A percentile compares a stretch with the other conserved stretches of the same genome.
phyloP scores from a whole-genome alignment of 2,797 vertebrate genomes.

The Gadopsis marmoratus region DNA sequence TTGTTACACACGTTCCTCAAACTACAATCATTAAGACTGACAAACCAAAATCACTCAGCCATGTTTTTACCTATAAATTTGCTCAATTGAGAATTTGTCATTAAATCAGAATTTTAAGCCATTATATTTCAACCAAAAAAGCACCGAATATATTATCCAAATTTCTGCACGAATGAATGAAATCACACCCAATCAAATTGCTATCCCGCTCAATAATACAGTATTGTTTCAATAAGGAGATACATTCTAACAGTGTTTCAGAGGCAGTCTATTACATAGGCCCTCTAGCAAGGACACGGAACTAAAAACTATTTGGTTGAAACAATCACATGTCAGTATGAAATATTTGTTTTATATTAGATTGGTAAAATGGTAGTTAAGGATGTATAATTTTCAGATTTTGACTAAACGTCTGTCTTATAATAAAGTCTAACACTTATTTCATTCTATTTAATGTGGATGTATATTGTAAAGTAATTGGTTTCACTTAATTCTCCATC shows the following conservation, averaged over 20 bases:
- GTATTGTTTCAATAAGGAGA: not conserved
- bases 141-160: conserved; percentile 30
- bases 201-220: conserved; percentile 10
- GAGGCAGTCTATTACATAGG: not conserved
- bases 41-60: conserved; percentile 41
- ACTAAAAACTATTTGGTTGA: not conserved
- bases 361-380: conserved; percentile 3
- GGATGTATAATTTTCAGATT: not conserved
- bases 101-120: conserved; percentile 11
- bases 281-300: not conserved
- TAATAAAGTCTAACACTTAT: conserved; percentile 8
- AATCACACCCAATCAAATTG: conserved; percentile 1
- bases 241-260: not conserved
- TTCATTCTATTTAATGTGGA: conserved; percentile 34
- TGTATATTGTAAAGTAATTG: conserved; percentile 17
- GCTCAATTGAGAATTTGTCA: conserved; percentile 1
- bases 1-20: not conserved
- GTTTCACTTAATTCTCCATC: conserved; percentile 7
- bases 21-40: conserved; percentile 45
- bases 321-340: conserved; percentile 1
- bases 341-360: conserved; percentile 6
- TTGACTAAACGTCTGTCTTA: not conserved
- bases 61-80: conserved; percentile 1
- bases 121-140: conserved; percentile 53
- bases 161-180: not conserved